Conservation (phyloP, 2,888 invertebrate species). For the Drosophila percnosoma region DNA sequence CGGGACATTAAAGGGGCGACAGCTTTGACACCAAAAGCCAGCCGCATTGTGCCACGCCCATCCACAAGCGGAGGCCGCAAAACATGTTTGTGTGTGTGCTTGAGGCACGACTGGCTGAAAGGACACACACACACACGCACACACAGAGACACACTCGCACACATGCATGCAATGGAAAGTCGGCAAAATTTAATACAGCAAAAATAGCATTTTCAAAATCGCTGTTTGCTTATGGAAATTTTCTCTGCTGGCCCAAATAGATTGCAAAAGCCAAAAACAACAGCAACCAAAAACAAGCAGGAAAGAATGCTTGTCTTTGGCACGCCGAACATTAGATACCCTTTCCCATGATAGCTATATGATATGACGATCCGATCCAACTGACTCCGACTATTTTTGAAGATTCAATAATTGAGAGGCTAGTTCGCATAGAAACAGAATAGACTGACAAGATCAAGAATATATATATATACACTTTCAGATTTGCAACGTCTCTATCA, state of each 20-base stretch:
- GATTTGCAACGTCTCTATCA: not conserved
- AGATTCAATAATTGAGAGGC: not conserved
- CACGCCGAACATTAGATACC: not conserved
- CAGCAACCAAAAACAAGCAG: not conserved
- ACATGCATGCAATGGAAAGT: conserved; percentile 18
- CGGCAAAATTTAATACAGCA: conserved; percentile 49
- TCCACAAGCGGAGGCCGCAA: conserved; percentile 18
- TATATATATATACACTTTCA: not conserved
- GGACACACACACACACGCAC: conserved; percentile 27
- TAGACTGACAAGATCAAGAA: not conserved
- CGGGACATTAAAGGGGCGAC: conserved; percentile 40
- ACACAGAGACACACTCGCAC: conserved; percentile 7
- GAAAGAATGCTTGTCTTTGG: rapidly evolving
- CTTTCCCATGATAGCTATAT: not conserved
- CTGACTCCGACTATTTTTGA: not conserved
- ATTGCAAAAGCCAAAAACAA: conserved; percentile 26
- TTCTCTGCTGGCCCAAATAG: conserved; percentile 15
- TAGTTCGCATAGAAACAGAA: not conserved
- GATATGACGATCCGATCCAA: not conserved
- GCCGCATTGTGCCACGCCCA: conserved; percentile 69
- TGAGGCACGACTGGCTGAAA: conserved; percentile 30
- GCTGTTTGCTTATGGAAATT: conserved; percentile 70
- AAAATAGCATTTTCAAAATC: conserved; percentile 64
- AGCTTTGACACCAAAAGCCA: conserved; percentile 77
- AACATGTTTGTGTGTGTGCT: conserved; percentile 47